Evolutionary conservation across 2,113 vertebrate genomes (phyloP).

Genomic region (Oophaga pumilio): DNA sequence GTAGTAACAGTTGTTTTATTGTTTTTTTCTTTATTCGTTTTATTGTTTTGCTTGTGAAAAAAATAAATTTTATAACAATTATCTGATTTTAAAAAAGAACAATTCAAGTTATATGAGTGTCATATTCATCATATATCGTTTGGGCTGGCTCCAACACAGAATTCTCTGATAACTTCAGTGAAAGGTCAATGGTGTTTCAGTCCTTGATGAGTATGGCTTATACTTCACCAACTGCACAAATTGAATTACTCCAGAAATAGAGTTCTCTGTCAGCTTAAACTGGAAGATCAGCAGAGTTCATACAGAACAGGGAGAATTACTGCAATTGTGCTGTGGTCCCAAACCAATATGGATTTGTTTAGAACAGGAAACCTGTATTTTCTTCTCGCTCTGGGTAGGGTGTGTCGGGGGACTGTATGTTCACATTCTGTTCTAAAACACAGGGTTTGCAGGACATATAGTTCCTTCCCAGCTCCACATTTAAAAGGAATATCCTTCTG

Average conservation of each 20-base stretch:
- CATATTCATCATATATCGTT: not conserved
- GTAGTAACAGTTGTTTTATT: no score
- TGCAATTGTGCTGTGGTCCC: slow-evolving; percentile 29
- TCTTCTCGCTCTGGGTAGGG: slow-evolving; percentile 47
- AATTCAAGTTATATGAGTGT: not conserved
- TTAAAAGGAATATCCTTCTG: not conserved
- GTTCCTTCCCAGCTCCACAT: not conserved
- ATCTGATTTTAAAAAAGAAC: not conserved
- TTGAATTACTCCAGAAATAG: slow-evolving; percentile 6
- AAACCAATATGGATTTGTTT: slow-evolving; percentile 53
- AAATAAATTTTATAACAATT: no score
- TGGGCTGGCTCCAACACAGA: not conserved
- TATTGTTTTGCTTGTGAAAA: no score
- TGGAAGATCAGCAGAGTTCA: slow-evolving; percentile 20
- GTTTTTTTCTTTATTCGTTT: no score
- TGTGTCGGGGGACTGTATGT: slow-evolving; percentile 47
- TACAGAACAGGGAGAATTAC: not conserved
- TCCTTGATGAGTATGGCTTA: not conserved
- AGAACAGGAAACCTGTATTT: slow-evolving; percentile 58
- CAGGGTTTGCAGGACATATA: not conserved
- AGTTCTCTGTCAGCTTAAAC: not conserved
- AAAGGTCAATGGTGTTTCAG: not conserved
- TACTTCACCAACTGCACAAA: slow-evolving; percentile 11
- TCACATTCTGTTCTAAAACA: slow-evolving; percentile 48
- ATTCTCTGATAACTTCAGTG: not conserved